Evolutionary conservation across 1,140 invertebrate species (phyloP).

Genomic region (Phocides pigmalion): DNA sequence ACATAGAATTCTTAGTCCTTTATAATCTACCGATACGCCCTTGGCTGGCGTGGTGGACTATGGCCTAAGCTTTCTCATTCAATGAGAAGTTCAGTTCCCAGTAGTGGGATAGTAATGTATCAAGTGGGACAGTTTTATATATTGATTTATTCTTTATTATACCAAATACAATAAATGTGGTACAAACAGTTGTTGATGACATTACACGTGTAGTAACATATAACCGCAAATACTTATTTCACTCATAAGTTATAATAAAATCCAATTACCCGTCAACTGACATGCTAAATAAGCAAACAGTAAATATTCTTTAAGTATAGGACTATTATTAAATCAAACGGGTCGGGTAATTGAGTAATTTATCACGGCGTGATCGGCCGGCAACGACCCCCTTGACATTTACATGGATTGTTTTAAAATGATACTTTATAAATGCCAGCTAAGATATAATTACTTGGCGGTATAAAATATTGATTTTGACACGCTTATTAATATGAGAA

Average conservation of each 20-base stretch:
- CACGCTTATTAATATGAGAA: background rate
- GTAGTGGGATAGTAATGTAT: too few species aligned
- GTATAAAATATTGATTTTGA: conserved; percentile 14
- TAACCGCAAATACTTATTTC: background rate
- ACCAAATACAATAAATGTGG: too few species aligned
- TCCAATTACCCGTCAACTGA: background rate
- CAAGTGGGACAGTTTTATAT: too few species aligned
- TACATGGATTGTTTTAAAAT: conserved; percentile 17
- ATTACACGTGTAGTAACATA: too few species aligned
- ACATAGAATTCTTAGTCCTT: too few species aligned
- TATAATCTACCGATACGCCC: too few species aligned
- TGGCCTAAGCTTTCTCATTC: too few species aligned
- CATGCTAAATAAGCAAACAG: background rate
- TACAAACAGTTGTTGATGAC: too few species aligned
- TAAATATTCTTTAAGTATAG: conserved; percentile 21
- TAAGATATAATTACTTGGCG: background rate
- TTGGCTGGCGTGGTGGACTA: too few species aligned
- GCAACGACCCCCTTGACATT: conserved; percentile 14
- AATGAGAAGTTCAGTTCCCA: too few species aligned
- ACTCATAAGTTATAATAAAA: background rate
- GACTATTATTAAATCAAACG: conserved; percentile 19
- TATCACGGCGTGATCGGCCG: conserved; percentile 18
- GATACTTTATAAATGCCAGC: conserved; percentile 4
- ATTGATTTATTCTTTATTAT: too few species aligned
- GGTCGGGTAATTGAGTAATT: conserved; percentile 23